A percentile compares a stretch with the other conserved stretches of the same genome.
Conservation (phyloP, 2,113 vertebrate species). For the Pongo pygmaeus region DNA sequence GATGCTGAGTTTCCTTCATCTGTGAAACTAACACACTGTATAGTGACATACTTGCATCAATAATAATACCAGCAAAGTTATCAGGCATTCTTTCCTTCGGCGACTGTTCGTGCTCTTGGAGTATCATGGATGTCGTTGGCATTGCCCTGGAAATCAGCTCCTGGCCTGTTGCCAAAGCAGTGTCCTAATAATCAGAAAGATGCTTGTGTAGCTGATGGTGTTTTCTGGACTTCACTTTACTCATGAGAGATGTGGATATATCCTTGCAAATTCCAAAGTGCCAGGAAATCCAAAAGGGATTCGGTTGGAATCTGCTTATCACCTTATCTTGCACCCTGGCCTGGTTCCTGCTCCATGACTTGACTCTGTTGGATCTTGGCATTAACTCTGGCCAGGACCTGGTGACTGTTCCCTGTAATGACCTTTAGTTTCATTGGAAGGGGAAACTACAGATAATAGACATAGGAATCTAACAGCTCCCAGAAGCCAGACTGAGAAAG, state of each 20-base stretch:
- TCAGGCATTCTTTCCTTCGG: not conserved
- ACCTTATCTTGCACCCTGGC: not conserved
- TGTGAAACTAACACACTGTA: not conserved
- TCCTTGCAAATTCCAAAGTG: not conserved
- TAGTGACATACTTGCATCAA: too few species aligned
- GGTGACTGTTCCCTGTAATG: constrained; percentile 51
- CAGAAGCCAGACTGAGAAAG: constrained; percentile 35
- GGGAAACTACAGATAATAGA: constrained; percentile 36
- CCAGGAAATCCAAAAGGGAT: not conserved
- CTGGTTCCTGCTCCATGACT: constrained; percentile 6
- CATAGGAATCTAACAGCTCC: constrained; percentile 39
- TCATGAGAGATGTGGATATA: not conserved
- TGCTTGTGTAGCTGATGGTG: not conserved
- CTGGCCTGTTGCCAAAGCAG: not conserved
- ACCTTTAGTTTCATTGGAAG: constrained; percentile 55
- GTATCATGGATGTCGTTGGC: not conserved
- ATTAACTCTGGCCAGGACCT: not conserved
- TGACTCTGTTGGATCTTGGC: constrained; percentile 56
- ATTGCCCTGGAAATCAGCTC: not conserved
- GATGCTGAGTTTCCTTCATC: not conserved
- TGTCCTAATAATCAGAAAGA: not conserved
- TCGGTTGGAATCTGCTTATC: not conserved
- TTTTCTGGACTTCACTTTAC: not conserved
- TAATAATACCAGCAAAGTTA: not conserved
- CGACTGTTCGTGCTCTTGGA: not conserved